A percentile compares a stretch with the other conserved stretches of the same genome.
These are phyloP conservation scores for Mesorhabditis belari DNA, from an alignment of 2,888 invertebrate species.

Conservation along the genomic window DNA sequence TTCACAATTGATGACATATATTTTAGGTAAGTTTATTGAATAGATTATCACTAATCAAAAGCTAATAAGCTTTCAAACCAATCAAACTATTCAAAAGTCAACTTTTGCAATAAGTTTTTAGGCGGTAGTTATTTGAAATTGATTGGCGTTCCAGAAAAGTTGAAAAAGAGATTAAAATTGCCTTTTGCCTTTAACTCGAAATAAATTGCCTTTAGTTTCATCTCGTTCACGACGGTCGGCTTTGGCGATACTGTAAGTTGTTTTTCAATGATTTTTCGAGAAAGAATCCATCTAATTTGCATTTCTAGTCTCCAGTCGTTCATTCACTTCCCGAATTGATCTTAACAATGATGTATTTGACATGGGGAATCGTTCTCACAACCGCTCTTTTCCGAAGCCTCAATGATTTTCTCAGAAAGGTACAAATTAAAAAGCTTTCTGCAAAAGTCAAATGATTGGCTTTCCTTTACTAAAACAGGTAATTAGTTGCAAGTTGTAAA, in stretches of 20 bases:
- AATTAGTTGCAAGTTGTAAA: no score
- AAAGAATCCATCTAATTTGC: not conserved
- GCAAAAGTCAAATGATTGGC: no score
- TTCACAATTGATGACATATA: constrained; percentile 23
- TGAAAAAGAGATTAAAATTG: not conserved
- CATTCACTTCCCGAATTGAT: constrained; percentile 11
- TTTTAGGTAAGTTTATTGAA: constrained; percentile 16
- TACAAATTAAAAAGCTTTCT: no score
- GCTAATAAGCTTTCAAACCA: no score
- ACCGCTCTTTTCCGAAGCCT: constrained; percentile 23
- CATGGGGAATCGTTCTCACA: constrained; percentile 31
- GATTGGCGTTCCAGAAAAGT: constrained; percentile 26
- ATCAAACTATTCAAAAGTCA: no score
- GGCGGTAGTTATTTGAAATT: constrained; percentile 35
- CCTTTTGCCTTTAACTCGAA: not conserved
- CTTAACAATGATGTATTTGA: constrained; percentile 17
- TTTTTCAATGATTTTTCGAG: no score
- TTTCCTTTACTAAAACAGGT: no score
- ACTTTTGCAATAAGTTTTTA: no score
- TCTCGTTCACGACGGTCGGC: constrained; percentile 36
- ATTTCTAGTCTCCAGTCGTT: constrained; percentile 14
- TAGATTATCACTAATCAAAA: not conserved
- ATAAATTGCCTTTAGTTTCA: constrained; percentile 20
- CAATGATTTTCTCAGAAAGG: constrained; percentile 18
- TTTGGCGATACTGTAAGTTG: constrained; percentile 23